A percentile compares a stretch with the other conserved stretches of the same genome.
Evolutionary conservation across 2,888 invertebrate genomes (phyloP).

Genomic region (Epistrophe eligans): DNA sequence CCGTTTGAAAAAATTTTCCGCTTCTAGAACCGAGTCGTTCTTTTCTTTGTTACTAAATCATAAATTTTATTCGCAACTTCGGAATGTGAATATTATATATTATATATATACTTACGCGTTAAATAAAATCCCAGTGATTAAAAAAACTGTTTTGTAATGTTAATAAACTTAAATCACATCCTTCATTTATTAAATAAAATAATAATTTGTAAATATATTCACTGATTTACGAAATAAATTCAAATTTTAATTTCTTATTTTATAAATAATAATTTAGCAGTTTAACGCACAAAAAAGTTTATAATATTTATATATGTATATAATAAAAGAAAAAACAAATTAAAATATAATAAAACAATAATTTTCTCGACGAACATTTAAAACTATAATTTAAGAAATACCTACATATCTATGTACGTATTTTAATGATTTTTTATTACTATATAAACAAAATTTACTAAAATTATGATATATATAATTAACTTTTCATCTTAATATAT

Average conservation of each 20-base stretch:
- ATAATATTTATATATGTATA: slow-evolving; percentile 3
- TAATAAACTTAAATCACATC: slow-evolving; percentile 72
- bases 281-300: slow-evolving; percentile 46
- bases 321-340: slow-evolving; percentile 33
- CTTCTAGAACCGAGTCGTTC: no score
- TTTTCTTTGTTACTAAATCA: no score
- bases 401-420: slow-evolving; percentile 33
- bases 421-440: slow-evolving; percentile 13
- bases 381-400: slow-evolving; percentile 48
- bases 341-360: slow-evolving; percentile 45
- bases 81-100: not conserved
- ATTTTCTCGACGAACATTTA: slow-evolving; percentile 32
- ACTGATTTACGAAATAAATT: slow-evolving; percentile 52
- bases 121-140: not conserved
- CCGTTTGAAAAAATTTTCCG: no score
- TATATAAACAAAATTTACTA: slow-evolving; percentile 63
- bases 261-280: slow-evolving; percentile 65
- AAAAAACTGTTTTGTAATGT: slow-evolving; percentile 20
- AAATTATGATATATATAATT: slow-evolving; percentile 41
- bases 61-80: not conserved
- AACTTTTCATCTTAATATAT: slow-evolving; percentile 44
- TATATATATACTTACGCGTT: not conserved
- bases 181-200: slow-evolving; percentile 52
- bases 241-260: slow-evolving; percentile 32
- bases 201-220: slow-evolving; percentile 53